Evolutionary conservation across 2,888 invertebrate species (phyloP).

Genomic region (Perizoma affinitatum): DNA sequence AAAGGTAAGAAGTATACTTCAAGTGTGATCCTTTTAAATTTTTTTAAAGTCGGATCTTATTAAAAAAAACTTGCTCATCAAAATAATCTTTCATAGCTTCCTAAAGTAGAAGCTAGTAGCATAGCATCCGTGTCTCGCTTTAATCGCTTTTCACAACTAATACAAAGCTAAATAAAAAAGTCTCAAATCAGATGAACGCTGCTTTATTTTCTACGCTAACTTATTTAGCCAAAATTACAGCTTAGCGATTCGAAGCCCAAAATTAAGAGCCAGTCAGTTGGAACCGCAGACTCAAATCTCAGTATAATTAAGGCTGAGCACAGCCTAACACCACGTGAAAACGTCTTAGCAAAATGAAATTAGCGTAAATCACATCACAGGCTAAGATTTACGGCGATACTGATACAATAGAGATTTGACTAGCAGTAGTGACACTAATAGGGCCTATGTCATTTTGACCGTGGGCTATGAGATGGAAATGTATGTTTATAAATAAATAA

Average conservation of each 20-base stretch:
- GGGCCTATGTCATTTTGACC: too few relatives aligned
- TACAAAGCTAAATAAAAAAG: too few relatives aligned
- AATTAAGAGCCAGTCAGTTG: constrained; percentile 35
- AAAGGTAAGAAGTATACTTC: too few relatives aligned
- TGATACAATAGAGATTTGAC: constrained; percentile 5
- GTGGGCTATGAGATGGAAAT: too few relatives aligned
- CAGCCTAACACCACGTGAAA: constrained; percentile 59
- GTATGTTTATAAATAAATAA: too few relatives aligned
- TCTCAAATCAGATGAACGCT: not conserved
- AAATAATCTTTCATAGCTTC: too few relatives aligned
- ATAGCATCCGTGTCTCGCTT: too few relatives aligned
- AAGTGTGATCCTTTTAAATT: too few relatives aligned
- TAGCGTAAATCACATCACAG: constrained; percentile 81
- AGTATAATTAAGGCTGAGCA: constrained; percentile 68
- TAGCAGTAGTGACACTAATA: constrained; percentile 5
- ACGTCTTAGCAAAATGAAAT: constrained; percentile 73
- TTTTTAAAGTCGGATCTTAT: too few relatives aligned
- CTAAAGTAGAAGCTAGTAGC: too few relatives aligned
- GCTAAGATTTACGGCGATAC: constrained; percentile 66
- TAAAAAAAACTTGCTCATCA: too few relatives aligned
- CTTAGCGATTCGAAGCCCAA: constrained; percentile 35
- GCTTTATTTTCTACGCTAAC: constrained; percentile 4
- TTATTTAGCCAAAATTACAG: constrained; percentile 13
- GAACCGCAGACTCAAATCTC: constrained; percentile 31
- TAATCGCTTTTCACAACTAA: too few relatives aligned